Evolutionary conservation across 2,888 invertebrate species (phyloP).

Genomic region (Habroteleia sp.): DNA sequence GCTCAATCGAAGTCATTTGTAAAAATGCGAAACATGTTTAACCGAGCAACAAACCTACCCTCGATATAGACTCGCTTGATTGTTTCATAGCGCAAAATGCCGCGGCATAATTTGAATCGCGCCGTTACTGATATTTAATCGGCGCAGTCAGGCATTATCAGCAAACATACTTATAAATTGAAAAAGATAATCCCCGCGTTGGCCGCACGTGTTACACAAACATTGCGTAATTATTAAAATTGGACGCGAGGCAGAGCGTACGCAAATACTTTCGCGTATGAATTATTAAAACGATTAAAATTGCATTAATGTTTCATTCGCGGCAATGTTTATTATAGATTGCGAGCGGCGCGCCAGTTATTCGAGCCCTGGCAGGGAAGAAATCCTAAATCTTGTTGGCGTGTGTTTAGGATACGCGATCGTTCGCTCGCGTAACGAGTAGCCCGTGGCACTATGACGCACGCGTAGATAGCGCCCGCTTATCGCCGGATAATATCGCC

Average conservation of each 20-base stretch:
- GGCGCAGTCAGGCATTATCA: not conserved
- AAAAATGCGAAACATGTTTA: no score
- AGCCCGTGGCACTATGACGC: constrained; percentile 45
- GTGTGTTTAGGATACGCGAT: constrained; percentile 13
- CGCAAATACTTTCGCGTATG: constrained; percentile 22
- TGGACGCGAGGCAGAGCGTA: not conserved
- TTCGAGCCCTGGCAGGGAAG: not conserved
- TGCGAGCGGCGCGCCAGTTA: constrained; percentile 4
- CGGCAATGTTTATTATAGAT: not conserved
- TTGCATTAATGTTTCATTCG: constrained; percentile 20
- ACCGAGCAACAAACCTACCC: no score
- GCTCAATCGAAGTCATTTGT: no score
- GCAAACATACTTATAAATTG: constrained; percentile 14
- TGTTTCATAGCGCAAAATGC: not conserved
- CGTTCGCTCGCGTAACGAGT: constrained; percentile 16
- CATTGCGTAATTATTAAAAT: constrained; percentile 6
- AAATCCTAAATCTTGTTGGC: constrained; percentile 15
- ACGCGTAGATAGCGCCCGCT: constrained; percentile 56
- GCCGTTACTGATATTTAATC: constrained; percentile 2
- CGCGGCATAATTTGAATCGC: constrained; percentile 2
- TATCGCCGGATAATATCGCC: constrained; percentile 69
- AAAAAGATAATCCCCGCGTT: constrained; percentile 18
- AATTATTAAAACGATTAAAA: constrained; percentile 19
- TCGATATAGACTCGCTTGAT: no score
- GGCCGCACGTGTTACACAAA: constrained; percentile 15